Percentiles rank a stretch among this genome's conserved stretches.
phyloP scores from a whole-genome alignment of 2,797 vertebrate genomes.

The Liparis tanakae region DNA sequence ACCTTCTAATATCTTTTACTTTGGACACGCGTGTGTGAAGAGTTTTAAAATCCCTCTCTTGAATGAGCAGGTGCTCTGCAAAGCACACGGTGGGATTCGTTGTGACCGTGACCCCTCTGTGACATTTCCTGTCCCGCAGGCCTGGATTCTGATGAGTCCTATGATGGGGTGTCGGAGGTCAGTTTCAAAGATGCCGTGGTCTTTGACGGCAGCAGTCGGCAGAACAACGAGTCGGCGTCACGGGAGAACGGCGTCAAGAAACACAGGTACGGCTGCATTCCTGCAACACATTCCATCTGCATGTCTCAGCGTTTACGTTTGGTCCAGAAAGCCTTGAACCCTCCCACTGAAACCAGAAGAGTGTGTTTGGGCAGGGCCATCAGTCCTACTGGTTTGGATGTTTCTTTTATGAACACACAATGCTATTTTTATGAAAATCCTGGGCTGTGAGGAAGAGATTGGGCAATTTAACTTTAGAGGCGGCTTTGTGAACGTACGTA shows the following conservation, averaged over 20 bases:
- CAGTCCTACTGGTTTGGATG: background rate
- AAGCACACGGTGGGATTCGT: background rate
- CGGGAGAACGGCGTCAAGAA: slow-evolving; percentile 94
- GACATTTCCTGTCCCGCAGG: slow-evolving; percentile 74
- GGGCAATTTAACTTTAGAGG: background rate
- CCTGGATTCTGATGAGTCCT: slow-evolving; percentile 97
- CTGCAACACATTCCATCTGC: slow-evolving; percentile 20
- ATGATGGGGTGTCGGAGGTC: slow-evolving; percentile 90
- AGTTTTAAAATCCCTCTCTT: background rate
- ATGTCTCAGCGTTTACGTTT: background rate
- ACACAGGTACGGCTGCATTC: slow-evolving; percentile 86
- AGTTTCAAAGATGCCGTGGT: slow-evolving; percentile 88
- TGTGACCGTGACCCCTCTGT: background rate
- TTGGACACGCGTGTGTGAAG: too few species aligned
- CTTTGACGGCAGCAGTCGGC: slow-evolving; percentile 76
- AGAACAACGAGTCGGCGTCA: slow-evolving; percentile 82
- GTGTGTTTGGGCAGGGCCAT: background rate
- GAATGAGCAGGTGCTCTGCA: background rate
- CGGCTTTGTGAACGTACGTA: background rate
- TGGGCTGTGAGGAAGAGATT: background rate
- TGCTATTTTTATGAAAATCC: background rate
- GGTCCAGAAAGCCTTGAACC: background rate
- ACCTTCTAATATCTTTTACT: background rate
- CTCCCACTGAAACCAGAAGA: background rate
- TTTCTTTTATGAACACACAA: background rate